Conservation (phyloP, 2,888 invertebrate species). For the Operophtera brumata region DNA sequence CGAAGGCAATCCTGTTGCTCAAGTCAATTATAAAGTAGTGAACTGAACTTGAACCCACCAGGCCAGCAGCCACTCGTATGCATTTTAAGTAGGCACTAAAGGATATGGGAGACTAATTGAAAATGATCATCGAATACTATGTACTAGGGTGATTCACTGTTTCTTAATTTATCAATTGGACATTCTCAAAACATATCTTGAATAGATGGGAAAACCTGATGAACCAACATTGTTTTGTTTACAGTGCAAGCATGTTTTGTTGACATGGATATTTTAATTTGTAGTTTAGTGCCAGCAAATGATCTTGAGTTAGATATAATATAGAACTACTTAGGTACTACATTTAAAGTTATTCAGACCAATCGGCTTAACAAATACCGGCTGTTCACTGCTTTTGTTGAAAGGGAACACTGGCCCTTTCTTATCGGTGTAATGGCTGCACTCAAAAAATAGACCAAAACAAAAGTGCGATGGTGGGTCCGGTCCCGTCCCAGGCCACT, state of each 20-base stretch:
- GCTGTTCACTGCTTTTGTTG: conserved; percentile 3
- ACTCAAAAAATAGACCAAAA: conserved; percentile 11
- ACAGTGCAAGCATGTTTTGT: too few species aligned
- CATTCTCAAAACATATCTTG: background rate
- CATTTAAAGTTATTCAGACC: background rate
- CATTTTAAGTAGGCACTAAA: background rate
- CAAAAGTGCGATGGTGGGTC: conserved; percentile 5
- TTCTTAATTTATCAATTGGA: conserved; percentile 16
- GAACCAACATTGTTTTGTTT: background rate
- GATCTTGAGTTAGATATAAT: background rate
- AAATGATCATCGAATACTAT: conserved; percentile 9
- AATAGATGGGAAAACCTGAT: background rate
- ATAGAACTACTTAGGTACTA: background rate
- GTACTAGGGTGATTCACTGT: conserved; percentile 13
- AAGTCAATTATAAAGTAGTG: conserved; percentile 11
- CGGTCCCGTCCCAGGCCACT: conserved; percentile 8
- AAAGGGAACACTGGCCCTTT: too few species aligned
- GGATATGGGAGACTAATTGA: conserved; percentile 3
- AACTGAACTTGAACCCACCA: conserved; percentile 13
- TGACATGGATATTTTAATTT: too few species aligned
- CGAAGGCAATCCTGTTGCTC: conserved; percentile 10
- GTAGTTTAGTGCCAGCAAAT: background rate
- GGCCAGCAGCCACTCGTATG: background rate
- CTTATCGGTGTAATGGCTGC: conserved; percentile 3
- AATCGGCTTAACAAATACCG: background rate